Conservation (phyloP, 2,797 vertebrate species). For the Phalloptychus januarius region DNA sequence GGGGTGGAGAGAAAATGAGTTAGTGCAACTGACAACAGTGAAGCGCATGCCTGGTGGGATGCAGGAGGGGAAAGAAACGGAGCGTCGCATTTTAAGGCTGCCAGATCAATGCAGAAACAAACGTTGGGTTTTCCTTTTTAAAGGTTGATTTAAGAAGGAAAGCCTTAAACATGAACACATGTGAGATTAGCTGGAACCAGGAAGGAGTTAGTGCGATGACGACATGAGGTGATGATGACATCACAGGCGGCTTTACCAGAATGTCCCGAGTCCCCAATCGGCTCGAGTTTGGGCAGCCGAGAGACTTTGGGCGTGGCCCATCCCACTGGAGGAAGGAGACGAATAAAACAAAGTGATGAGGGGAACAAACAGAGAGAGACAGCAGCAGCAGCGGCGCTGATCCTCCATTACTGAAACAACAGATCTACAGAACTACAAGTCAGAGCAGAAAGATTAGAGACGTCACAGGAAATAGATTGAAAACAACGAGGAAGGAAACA, state of each 20-base stretch:
- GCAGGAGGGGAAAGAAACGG: conserved; percentile 21
- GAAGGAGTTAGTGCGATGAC: conserved; percentile 31
- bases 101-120: conserved; percentile 25
- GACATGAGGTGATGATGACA: conserved; percentile 2
- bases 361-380: neutral
- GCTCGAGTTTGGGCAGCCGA: conserved; percentile 94
- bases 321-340: conserved; percentile 85
- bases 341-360: conserved; percentile 28
- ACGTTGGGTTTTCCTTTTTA: neutral
- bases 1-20: conserved; percentile 5
- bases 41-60: conserved; percentile 41
- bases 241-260: conserved; percentile 87
- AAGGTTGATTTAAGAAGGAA: conserved; percentile 13
- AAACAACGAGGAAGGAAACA: neutral
- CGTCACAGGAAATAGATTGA: too few species aligned
- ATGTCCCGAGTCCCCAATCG: conserved; percentile 89
- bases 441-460: too few species aligned
- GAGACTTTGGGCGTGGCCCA: conserved; percentile 95
- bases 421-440: neutral
- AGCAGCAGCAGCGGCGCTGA: neutral
- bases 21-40: conserved; percentile 45
- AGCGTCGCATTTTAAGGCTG: conserved; percentile 27
- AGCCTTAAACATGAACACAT: neutral
- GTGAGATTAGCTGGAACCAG: conserved; percentile 1
- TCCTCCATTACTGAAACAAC: neutral